Evolutionary conservation across 2,797 vertebrate genomes (phyloP).

Genomic region (Rhinogobio ventralis): DNA sequence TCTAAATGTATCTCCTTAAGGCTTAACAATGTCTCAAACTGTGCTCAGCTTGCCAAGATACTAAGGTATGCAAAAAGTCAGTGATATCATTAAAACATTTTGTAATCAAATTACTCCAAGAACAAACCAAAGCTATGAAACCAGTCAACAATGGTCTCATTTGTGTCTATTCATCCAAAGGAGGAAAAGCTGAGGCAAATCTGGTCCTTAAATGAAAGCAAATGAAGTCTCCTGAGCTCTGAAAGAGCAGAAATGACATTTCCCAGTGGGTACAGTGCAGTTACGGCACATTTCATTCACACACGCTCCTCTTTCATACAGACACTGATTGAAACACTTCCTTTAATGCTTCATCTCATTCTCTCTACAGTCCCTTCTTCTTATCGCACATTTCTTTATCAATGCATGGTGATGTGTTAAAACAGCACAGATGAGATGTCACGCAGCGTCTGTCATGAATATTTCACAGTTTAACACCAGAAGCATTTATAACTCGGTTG

Average conservation of each 20-base stretch:
- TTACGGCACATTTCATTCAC: neutral
- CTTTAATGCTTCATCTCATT: slow-evolving; percentile 20
- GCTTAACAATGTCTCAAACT: neutral
- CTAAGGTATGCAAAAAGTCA: neutral
- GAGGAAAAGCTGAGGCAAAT: neutral
- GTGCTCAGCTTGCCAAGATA: neutral
- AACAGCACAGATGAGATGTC: slow-evolving; percentile 1
- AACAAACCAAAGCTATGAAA: neutral
- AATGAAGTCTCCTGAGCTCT: neutral
- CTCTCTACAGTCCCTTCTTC: slow-evolving; percentile 1
- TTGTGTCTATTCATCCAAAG: neutral
- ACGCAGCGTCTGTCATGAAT: neutral
- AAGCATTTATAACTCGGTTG: slow-evolving; percentile 7
- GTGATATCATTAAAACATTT: neutral
- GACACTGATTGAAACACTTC: neutral
- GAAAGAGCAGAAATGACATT: neutral
- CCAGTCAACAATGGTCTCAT: neutral
- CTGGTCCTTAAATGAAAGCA: neutral
- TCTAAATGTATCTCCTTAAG: neutral
- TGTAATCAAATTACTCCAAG: neutral
- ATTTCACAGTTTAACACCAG: slow-evolving; percentile 38
- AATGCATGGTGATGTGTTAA: neutral
- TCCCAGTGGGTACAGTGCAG: neutral
- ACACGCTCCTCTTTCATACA: neutral
- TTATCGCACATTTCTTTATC: slow-evolving; percentile 13